A percentile compares a stretch with the other conserved stretches of the same genome.
Conservation (phyloP, 2,113 vertebrate species). For the Pseudois nayaur region DNA sequence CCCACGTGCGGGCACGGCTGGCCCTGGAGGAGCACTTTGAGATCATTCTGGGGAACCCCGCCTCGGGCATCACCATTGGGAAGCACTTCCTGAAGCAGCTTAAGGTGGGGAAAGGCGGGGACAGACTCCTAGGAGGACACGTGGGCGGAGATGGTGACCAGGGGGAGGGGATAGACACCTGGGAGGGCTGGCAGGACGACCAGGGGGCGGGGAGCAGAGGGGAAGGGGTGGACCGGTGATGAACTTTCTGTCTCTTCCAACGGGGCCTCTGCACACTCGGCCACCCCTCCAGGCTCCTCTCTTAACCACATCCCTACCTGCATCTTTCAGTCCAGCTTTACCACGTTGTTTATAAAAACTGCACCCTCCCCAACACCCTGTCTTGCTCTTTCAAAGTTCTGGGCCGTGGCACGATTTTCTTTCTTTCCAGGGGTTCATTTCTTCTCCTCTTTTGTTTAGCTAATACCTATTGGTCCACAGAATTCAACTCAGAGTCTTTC, state of each 20-base stretch:
- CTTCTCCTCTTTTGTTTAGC: background rate
- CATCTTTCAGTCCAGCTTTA: background rate
- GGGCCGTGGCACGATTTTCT: background rate
- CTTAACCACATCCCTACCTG: fast-evolving
- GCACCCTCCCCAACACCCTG: fast-evolving
- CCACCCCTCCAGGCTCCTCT: background rate
- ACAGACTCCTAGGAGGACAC: fast-evolving
- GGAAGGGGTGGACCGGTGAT: fast-evolving
- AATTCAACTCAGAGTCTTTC: background rate
- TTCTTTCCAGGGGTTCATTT: background rate
- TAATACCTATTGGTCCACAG: background rate
- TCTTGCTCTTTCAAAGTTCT: background rate
- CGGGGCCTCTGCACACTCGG: fast-evolving
- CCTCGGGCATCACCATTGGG: slow-evolving; percentile 86
- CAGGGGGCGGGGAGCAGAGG: fast-evolving
- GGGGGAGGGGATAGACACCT: fast-evolving
- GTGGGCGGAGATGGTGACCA: background rate
- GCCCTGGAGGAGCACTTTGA: slow-evolving; percentile 94
- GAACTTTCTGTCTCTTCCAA: fast-evolving
- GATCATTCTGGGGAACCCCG: slow-evolving; percentile 91
- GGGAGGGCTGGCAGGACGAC: fast-evolving
- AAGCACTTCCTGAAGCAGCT: slow-evolving; percentile 92
- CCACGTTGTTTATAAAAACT: fast-evolving
- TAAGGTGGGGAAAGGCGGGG: slow-evolving; percentile 81
- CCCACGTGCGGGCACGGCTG: slow-evolving; percentile 89